phyloP scores from a whole-genome alignment of 2,797 vertebrate genomes.

The Strix occidentalis region DNA sequence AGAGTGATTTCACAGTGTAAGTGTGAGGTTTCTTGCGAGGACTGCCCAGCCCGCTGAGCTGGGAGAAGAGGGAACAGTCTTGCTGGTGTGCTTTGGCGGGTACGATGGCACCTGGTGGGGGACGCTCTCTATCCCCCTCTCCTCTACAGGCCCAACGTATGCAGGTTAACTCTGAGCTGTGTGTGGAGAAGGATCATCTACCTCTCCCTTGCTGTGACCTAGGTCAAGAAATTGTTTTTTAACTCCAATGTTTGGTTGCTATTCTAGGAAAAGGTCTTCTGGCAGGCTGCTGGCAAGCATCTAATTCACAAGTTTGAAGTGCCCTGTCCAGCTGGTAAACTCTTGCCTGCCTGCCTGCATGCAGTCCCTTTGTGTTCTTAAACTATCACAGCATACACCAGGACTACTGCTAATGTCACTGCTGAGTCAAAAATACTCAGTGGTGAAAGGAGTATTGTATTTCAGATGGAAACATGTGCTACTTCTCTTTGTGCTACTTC shows the following conservation, averaged over 20 bases:
- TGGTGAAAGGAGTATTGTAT: neutral
- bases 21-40: neutral
- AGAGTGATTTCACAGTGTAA: neutral
- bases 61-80: neutral
- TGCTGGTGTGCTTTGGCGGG: neutral
- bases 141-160: rapidly evolving
- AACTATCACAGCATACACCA: neutral
- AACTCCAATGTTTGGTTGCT: neutral
- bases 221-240: neutral
- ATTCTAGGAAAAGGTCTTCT: neutral
- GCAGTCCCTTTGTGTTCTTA: neutral
- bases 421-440: neutral
- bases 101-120: rapidly evolving
- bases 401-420: neutral
- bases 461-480: neutral
- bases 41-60: rapidly evolving
- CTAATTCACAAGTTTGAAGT: neutral
- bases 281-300: neutral
- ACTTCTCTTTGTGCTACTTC: neutral
- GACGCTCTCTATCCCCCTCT: neutral
- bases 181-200: neutral
- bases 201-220: neutral
- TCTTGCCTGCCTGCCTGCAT: neutral
- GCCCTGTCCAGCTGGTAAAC: neutral
- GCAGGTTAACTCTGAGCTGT: neutral